Evolutionary conservation across 1,140 invertebrate species (phyloP), one percentile per base, ranked within the genome.

Genomic region (Euborellia annulipes): DNA sequence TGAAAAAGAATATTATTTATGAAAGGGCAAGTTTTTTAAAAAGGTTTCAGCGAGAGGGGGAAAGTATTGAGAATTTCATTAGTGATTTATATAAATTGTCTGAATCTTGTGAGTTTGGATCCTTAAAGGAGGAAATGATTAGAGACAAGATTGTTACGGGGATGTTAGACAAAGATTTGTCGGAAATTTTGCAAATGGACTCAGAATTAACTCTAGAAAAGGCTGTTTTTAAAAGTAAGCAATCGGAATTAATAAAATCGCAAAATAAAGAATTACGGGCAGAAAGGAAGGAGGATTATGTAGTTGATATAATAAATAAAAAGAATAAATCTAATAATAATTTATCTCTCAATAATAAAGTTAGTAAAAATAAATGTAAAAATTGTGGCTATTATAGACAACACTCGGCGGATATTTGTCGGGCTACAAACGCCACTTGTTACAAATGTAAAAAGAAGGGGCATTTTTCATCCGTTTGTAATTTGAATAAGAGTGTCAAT

Each of bases 1-100:
- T n/a, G n/a, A 38, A 18, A 38, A 38, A n/a, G 36, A 38, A 38
- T 18, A 38, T 38, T 7, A 38, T 38, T 38, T 38, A 17, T 38
- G 36, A 38, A 38, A 38, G 36, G 13, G 36, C 36, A 17, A n/a
- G 36, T 17, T 38, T 38, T 38, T 17, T 17, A 17, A 14, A 38
- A 18, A 14, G 13, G 16, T 38, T 3, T 14, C 36, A 38, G 19
- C 16, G 16, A 18, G 36, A 17, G n/a, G n/a, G n/a, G 8, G 36
- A 38, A 38, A 17, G 14, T 17, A 18, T 38, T n/a, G 36, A 38
- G 16, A 38, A 14, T 17, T 38, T 38, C 19, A 38, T 38, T 38
- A 38, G 14, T 7, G 36, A 14, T 4, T 13, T 38, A 38, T 18
- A 38, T 18, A 4, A 14, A 38, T 38, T 38, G 19, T 14, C 36